phyloP scores from a whole-genome alignment of 92 coral and sea anemone genomes.

The Heliopora coerulea region DNA sequence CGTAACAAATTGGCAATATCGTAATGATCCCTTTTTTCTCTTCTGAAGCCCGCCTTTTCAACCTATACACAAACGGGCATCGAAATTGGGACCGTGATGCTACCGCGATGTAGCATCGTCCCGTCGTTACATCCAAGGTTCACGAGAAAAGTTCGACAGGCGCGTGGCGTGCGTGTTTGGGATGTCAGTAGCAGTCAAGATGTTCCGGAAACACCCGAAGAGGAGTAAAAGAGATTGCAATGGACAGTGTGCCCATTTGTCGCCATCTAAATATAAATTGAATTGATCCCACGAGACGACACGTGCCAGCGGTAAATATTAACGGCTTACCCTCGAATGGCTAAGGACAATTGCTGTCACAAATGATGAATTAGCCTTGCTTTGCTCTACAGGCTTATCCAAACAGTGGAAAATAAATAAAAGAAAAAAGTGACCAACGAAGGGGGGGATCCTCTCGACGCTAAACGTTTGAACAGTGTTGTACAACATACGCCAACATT shows the following conservation, averaged over 20 bases:
- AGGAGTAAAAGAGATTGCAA: conserved; percentile 2
- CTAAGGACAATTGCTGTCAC: conserved; percentile 16
- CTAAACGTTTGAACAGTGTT: too few species aligned
- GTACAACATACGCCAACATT: too few species aligned
- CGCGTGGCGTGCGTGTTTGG: neutral
- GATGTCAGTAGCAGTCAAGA: neutral
- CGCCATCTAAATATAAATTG: conserved; percentile 33
- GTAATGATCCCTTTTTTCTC: neutral
- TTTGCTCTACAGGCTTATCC: neutral
- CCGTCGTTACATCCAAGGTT: neutral
- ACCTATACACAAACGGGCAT: neutral
- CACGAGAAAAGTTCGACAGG: neutral
- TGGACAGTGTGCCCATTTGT: conserved; percentile 5
- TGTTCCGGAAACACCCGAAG: conserved; percentile 8
- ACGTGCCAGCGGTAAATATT: conserved; percentile 34
- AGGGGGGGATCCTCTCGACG: too few species aligned
- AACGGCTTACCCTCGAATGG: conserved; percentile 14
- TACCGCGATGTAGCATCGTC: neutral
- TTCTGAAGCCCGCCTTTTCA: neutral
- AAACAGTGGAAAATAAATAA: neutral
- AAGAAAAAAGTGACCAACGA: too few species aligned
- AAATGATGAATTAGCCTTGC: neutral
- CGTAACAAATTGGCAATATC: conserved; percentile 44
- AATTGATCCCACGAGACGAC: conserved; percentile 42
- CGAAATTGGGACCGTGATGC: neutral